Evolutionary conservation across 2,888 invertebrate species (phyloP), one percentile per base, ranked within the genome.

Genomic region (Hypselothyrea guttata): DNA sequence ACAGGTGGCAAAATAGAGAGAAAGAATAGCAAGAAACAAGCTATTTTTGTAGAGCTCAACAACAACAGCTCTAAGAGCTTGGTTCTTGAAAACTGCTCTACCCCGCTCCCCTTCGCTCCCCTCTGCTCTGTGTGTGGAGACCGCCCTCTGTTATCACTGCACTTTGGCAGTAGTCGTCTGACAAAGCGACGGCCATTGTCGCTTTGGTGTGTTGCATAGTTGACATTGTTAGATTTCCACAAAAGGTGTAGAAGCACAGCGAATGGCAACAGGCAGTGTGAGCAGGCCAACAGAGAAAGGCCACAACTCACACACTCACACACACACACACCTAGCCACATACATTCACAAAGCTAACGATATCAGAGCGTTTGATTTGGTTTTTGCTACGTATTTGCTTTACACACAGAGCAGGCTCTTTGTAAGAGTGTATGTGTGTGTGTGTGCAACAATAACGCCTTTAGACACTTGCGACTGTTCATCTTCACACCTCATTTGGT

Each of bases 401-500:
- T 74, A 40, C 54, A 27, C 48, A 40, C n/a, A 31, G 42, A 28
- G 40, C 15, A 33, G 59, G 41, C 31, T 33, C 15, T 52, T 44
- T 44, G 41, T 37, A 11, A 41, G 15, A 58, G 15, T 27, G 8
- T 40, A 12, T 53, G 22, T 41, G 33, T 61, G 4, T 58, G 28
- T 56, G 53, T 58, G 67, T 58, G 67, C 71, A 68, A 65, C 79
- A 76, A 76, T 65, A 65, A 71, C 65, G 48, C 65, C 70, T 56
- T 79, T 60, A 69, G 83, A 84, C 82, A 82, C 75, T 74, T 79
- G 78, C 71, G 84, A 79, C 78, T 77, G 78, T 84, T 79, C 78
- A 79, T 84, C 84, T 79, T 79, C 84, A 79, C 78, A 84, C 78
- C 78, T 84, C 78, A 79, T 79, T 22, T 79, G 78, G 75, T 46